A percentile compares a stretch with the other conserved stretches of the same genome.
Conservation (phyloP, 2,888 invertebrate genomes). For the Sepiola atlantica region DNA sequence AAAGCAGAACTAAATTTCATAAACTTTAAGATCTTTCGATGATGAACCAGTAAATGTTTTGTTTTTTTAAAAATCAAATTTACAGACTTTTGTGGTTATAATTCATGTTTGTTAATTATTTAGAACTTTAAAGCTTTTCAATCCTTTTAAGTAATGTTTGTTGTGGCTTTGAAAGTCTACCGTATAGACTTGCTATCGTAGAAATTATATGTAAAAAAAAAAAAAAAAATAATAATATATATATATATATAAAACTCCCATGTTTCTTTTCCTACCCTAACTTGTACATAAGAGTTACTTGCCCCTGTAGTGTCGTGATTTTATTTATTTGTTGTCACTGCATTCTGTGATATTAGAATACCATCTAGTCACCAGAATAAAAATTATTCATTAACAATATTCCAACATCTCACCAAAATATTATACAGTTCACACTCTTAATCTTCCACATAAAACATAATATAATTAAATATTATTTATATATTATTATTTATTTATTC, state of each 20-base stretch:
- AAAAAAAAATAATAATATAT: no score
- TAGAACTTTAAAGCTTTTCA: background rate
- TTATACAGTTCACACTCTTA: background rate
- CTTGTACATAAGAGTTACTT: background rate
- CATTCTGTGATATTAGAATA: background rate
- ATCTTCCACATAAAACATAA: background rate
- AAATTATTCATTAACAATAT: background rate
- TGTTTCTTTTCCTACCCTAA: background rate
- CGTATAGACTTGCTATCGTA: background rate
- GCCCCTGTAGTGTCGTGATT: background rate
- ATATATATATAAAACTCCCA: background rate
- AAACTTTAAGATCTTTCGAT: background rate
- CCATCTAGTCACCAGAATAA: background rate
- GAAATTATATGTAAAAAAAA: background rate
- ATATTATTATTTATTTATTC: background rate
- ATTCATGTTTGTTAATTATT: background rate
- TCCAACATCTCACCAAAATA: background rate
- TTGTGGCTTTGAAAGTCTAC: background rate
- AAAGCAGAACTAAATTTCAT: background rate
- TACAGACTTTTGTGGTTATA: background rate
- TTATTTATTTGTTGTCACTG: slow-evolving; percentile 10
- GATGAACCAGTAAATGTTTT: background rate
- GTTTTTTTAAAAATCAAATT: no score
- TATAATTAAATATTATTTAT: background rate
- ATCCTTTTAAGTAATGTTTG: background rate